These are phyloP conservation scores for Fratercula arctica DNA, from an alignment of 2,797 vertebrate species.

Conservation along the genomic window DNA sequence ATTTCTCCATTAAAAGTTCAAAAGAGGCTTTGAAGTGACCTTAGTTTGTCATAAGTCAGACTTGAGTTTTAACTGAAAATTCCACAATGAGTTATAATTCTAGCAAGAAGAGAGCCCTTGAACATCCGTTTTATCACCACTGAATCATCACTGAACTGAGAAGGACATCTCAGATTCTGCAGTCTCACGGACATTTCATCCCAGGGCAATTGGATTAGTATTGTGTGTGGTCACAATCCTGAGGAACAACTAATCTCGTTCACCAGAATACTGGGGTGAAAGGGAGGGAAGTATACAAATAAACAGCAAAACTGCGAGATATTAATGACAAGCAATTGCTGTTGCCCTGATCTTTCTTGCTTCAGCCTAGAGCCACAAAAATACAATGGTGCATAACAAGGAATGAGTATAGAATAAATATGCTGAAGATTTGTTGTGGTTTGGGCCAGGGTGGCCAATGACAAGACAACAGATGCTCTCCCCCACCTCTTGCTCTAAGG, in stretches of 20 bases:
- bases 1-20: background rate
- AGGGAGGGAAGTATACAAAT: background rate
- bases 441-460: too few relatives aligned
- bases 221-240: background rate
- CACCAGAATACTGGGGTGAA: background rate
- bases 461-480: too few relatives aligned
- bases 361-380: background rate
- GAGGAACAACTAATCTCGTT: background rate
- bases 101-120: background rate
- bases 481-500: too few relatives aligned
- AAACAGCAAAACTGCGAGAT: background rate
- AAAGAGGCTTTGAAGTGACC: background rate
- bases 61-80: constrained; percentile 7
- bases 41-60: background rate
- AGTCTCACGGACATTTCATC: background rate
- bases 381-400: background rate
- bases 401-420: background rate
- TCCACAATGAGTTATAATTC: background rate
- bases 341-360: background rate
- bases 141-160: constrained; percentile 21
- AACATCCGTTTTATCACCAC: background rate
- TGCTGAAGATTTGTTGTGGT: background rate
- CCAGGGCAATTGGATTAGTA: background rate
- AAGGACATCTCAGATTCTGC: constrained; percentile 6
- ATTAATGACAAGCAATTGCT: background rate